These are phyloP conservation scores for Myripristis jacobus DNA, from an alignment of 2,797 vertebrate genomes.

Conservation along the genomic window DNA sequence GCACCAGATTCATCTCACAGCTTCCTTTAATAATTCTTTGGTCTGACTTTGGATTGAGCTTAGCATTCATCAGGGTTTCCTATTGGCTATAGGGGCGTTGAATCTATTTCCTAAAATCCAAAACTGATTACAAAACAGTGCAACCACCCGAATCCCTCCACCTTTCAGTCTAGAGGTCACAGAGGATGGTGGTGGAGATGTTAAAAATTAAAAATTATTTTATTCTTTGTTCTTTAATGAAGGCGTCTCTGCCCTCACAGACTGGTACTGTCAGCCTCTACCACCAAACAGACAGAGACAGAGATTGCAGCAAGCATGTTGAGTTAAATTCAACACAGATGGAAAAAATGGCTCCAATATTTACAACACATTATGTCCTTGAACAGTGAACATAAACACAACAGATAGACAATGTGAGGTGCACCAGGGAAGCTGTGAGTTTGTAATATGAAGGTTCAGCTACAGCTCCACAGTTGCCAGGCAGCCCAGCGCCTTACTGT, in stretches of 20 bases:
- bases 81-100: background rate
- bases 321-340: conserved; percentile 58
- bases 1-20: background rate
- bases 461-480: too few species aligned
- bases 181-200: background rate
- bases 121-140: conserved; percentile 31
- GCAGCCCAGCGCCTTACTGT: too few species aligned
- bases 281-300: conserved; percentile 36
- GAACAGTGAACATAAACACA: conserved; percentile 38
- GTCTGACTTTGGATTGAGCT: background rate
- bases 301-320: conserved; percentile 40
- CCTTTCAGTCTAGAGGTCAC: conserved; percentile 3
- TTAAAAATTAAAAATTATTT: conserved; percentile 29
- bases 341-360: conserved; percentile 50
- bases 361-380: conserved; percentile 36
- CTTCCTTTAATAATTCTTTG: background rate
- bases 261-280: conserved; percentile 50
- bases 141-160: background rate
- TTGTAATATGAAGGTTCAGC: too few species aligned
- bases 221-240: conserved; percentile 6
- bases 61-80: background rate
- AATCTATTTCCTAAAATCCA: background rate
- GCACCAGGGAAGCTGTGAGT: too few species aligned
- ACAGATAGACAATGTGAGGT: background rate
- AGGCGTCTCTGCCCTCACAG: conserved; percentile 34